Conservation (phyloP, 2,888 invertebrate genomes). For the Drosophila mimica region DNA sequence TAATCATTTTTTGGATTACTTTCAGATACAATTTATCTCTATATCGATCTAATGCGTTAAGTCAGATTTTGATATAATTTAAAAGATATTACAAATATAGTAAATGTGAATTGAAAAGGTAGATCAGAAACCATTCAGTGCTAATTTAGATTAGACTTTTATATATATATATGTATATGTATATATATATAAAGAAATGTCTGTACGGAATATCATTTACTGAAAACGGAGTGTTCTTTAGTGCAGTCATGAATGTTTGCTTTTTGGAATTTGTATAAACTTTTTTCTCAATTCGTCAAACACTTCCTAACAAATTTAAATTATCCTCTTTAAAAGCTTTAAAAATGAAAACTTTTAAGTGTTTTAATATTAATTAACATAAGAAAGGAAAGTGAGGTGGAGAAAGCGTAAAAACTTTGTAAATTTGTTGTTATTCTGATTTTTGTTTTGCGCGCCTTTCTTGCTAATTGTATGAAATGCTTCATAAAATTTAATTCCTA, state of each 20-base stretch:
- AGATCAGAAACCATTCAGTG: neutral
- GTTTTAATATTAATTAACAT: slow-evolving; percentile 75
- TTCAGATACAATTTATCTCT: neutral
- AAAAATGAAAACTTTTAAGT: slow-evolving; percentile 46
- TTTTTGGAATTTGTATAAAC: neutral
- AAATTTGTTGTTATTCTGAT: slow-evolving; percentile 30
- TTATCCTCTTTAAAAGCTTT: neutral
- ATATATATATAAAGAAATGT: neutral
- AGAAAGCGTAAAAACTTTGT: slow-evolving; percentile 49
- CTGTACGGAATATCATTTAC: neutral
- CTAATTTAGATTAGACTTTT: neutral
- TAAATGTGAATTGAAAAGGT: neutral
- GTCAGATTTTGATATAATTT: neutral
- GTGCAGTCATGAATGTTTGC: neutral
- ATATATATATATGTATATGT: neutral
- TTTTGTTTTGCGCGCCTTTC: slow-evolving; percentile 5
- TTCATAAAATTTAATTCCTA: slow-evolving; percentile 47
- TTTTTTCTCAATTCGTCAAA: neutral
- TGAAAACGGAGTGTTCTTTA: neutral
- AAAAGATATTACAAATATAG: neutral
- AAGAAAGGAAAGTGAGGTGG: neutral
- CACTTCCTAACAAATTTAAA: neutral
- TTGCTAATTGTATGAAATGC: slow-evolving; percentile 65
- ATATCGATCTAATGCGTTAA: neutral
- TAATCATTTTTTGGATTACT: neutral